phyloP scores from a whole-genome alignment of 1,140 invertebrate species.

The Homarus americanus region DNA sequence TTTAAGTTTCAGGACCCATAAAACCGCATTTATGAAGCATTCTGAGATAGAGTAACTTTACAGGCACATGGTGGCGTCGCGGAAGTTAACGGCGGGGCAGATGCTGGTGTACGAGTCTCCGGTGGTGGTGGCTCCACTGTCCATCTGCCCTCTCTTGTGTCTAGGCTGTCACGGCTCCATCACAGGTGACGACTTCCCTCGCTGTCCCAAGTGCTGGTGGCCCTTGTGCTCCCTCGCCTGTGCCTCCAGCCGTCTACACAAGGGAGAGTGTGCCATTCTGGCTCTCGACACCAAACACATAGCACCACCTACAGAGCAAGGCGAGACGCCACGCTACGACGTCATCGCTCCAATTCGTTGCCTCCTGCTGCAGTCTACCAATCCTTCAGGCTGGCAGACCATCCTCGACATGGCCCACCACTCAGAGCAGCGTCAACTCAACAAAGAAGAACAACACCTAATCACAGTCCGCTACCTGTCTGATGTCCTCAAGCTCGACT shows the following conservation, averaged over 20 bases:
- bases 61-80: conserved; percentile 85
- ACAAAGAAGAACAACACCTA: conserved; percentile 24
- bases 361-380: conserved; percentile 43
- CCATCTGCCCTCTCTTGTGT: conserved; percentile 60
- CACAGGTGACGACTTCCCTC: conserved; percentile 28
- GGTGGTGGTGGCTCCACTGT: conserved; percentile 83
- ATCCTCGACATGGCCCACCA: conserved; percentile 66
- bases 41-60: background rate
- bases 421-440: conserved; percentile 16
- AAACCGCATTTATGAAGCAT: no score
- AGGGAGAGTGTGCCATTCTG: conserved; percentile 62
- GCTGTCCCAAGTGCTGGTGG: conserved; percentile 84
- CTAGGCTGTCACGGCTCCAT: conserved; percentile 66
- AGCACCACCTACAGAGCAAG: conserved; percentile 22
- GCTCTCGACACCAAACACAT: conserved; percentile 56
- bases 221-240: conserved; percentile 84
- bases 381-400: conserved; percentile 64
- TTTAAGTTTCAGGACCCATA: no score
- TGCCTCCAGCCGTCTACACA: conserved; percentile 76
- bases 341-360: conserved; percentile 69
- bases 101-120: conserved; percentile 86
- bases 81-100: conserved; percentile 86
- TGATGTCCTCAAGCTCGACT: conserved; percentile 51
- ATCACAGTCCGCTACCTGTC: conserved; percentile 49
- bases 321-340: conserved; percentile 69